phyloP scores from a whole-genome alignment of 2,797 vertebrate genomes.

The Odontamblyopus rebecca region DNA sequence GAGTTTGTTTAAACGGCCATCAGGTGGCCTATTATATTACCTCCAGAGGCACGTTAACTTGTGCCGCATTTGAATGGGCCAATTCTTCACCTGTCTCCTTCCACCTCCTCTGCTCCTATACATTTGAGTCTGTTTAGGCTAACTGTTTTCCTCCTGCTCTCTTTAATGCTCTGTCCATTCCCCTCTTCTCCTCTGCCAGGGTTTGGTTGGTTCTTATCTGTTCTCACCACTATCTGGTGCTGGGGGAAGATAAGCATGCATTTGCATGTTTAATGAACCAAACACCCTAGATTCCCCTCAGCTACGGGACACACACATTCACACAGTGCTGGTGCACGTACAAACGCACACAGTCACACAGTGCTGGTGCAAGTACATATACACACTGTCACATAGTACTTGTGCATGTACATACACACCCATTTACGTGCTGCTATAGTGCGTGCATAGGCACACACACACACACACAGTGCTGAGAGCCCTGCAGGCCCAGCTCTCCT shows the following conservation, averaged over 20 bases:
- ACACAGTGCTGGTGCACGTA: constrained; percentile 13
- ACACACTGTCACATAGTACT: background rate
- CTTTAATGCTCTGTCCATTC: constrained; percentile 28
- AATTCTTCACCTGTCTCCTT: constrained; percentile 34
- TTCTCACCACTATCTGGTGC: constrained; percentile 80
- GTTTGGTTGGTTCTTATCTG: constrained; percentile 75
- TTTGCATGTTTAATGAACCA: constrained; percentile 81
- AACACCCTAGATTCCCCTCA: constrained; percentile 59
- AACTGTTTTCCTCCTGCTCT: constrained; percentile 34
- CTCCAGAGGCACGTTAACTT: constrained; percentile 37
- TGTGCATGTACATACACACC: background rate
- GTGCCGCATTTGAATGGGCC: constrained; percentile 32
- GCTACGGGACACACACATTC: constrained; percentile 46
- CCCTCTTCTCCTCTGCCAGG: constrained; percentile 48
- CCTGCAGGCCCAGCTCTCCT: constrained; percentile 58
- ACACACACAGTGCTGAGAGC: constrained; percentile 24
- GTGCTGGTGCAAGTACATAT: background rate
- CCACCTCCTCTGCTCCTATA: constrained; percentile 5
- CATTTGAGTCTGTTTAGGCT: constrained; percentile 23
- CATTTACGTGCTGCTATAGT: background rate
- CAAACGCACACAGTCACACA: background rate
- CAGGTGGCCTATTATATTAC: constrained; percentile 38
- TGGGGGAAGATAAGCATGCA: constrained; percentile 81
- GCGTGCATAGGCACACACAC: background rate
- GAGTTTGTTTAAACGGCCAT: constrained; percentile 36